Evolutionary conservation across 2,113 vertebrate species (phyloP).

Genomic region (Prochilodus magdalenae): DNA sequence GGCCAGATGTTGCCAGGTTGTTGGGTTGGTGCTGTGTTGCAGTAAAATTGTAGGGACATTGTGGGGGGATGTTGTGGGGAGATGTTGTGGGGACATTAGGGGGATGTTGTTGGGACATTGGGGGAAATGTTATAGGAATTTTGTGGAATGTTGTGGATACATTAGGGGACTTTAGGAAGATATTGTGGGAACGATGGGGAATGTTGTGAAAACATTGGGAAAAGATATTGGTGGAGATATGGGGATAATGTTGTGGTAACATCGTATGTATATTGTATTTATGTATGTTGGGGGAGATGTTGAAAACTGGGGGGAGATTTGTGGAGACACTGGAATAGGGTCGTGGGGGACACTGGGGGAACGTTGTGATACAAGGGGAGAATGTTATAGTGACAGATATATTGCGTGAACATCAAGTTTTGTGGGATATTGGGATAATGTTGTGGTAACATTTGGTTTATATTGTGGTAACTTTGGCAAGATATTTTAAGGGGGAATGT

Average conservation of each 20-base stretch:
- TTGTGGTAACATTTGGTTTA: too few species aligned
- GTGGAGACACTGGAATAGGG: too few species aligned
- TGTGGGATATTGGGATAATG: too few species aligned
- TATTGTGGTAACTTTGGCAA: too few species aligned
- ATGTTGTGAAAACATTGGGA: neutral
- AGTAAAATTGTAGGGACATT: neutral
- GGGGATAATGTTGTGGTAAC: neutral
- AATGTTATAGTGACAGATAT: too few species aligned
- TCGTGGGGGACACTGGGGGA: neutral
- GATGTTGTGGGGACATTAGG: neutral
- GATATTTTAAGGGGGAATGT: too few species aligned
- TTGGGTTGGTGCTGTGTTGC: constrained; percentile 5
- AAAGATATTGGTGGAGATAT: too few species aligned
- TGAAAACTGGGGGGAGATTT: neutral
- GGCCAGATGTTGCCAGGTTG: constrained; percentile 40
- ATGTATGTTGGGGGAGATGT: too few species aligned
- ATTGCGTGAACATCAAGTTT: too few species aligned
- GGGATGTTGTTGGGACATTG: neutral
- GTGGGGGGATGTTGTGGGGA: constrained; percentile 3
- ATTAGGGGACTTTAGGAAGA: neutral
- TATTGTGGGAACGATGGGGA: neutral
- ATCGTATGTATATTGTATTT: too few species aligned
- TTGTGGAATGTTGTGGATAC: neutral
- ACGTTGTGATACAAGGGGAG: too few species aligned
- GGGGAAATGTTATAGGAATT: neutral